Evolutionary conservation across 2,797 vertebrate species (phyloP), one percentile per base, ranked within the genome.

Genomic region (Dendrocincla fuliginosa): DNA sequence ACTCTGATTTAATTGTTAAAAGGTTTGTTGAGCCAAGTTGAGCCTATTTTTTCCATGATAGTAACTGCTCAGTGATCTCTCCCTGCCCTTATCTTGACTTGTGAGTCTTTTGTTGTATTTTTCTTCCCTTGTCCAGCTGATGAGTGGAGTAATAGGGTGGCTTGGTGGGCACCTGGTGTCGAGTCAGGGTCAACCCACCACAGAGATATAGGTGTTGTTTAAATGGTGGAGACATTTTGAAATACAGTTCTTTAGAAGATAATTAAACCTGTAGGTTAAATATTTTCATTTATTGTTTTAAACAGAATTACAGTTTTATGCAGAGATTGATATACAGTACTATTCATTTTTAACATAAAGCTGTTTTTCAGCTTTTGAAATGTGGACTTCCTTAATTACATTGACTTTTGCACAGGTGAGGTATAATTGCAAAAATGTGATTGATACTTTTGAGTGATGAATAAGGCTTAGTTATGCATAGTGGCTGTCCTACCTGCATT

Each of bases 281-380:
- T 74, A 42, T 41, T 87, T 77, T 39, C 1, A 4, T n/a, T 77
- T 53, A 42, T 52, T 39, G 14, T 33, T 90, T 22, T 71, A 68
- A 86, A 42, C 8, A 46, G 41, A 83, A 83, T 89, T 89, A 27
- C 27, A 35, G 11, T 81, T 91, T 71, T 78, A 7, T 61, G 20
- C 20, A 71, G 53, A 39, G 19, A 52, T 68, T 75, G 0, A 50
- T 74, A 16, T 15, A 39, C 9, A 4, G 6, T 70, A 10, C 27
- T 65, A 23, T 53, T 90, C 1, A 55, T 82, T 73, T 69, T 92
- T 37, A 74, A 39, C 60, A 77, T 77, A 20, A 16, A 70, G 37
- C 49, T 87, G 25, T 13, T 80, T 91, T 92, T 82, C 52, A 56
- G 8, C 47, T 80, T 90, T 77, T 89, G 67, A 82, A 82, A 52